phyloP scores from a whole-genome alignment of 2,888 invertebrate genomes.

The Cephalotes varians region DNA sequence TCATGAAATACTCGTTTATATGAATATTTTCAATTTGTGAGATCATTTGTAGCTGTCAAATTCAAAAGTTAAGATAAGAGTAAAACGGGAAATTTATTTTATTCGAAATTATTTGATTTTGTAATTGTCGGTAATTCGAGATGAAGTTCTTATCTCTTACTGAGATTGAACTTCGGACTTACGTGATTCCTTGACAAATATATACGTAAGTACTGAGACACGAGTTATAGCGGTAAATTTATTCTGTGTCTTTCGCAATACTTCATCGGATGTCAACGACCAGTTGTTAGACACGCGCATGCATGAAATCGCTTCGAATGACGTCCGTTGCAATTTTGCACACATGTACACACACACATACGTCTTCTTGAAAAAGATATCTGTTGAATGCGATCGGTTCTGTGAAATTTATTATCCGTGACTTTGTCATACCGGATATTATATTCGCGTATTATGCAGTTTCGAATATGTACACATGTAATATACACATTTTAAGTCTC shows the following conservation, averaged over 20 bases:
- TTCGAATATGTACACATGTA: not conserved
- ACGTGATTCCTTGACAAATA: not conserved
- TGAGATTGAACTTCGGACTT: not conserved
- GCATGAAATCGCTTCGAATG: slow-evolving; percentile 44
- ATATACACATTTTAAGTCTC: not conserved
- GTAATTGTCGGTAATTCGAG: not conserved
- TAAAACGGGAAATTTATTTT: not conserved
- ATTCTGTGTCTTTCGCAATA: slow-evolving; percentile 52
- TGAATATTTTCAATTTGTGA: not conserved
- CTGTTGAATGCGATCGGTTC: slow-evolving; percentile 16
- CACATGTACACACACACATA: not conserved
- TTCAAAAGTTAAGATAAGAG: not conserved
- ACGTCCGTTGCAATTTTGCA: slow-evolving; percentile 55
- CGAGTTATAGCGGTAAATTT: slow-evolving; percentile 48
- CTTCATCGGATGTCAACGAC: slow-evolving; percentile 64
- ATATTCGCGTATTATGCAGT: not conserved
- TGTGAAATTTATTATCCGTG: slow-evolving; percentile 43
- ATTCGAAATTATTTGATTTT: not conserved
- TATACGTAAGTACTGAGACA: not conserved
- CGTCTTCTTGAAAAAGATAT: slow-evolving; percentile 33
- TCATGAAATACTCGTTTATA: slow-evolving; percentile 5
- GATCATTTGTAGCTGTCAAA: not conserved
- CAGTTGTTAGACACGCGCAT: slow-evolving; percentile 50
- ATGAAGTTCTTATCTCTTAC: not conserved
- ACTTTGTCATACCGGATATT: not conserved